phyloP scores from a whole-genome alignment of 2,888 invertebrate species.

The Tinea semifulvella region DNA sequence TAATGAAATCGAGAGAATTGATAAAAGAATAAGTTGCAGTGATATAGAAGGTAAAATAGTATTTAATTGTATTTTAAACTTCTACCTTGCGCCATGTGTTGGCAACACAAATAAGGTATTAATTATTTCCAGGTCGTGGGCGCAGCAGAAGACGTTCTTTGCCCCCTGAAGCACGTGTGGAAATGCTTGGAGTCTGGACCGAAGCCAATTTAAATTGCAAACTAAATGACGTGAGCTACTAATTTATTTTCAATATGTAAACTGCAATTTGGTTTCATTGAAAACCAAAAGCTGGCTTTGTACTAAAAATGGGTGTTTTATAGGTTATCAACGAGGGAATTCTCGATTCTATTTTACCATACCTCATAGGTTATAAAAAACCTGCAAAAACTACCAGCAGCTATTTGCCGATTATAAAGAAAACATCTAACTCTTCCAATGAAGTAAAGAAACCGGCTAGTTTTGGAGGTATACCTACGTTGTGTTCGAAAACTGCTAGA shows the following conservation, averaged over 20 bases:
- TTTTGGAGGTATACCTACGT: slow-evolving; percentile 42
- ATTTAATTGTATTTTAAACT: neutral
- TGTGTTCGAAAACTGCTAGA: neutral
- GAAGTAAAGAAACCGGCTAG: slow-evolving; percentile 63
- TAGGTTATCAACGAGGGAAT: slow-evolving; percentile 83
- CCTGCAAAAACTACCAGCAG: slow-evolving; percentile 61
- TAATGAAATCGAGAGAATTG: slow-evolving; percentile 30
- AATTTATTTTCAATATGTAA: slow-evolving; percentile 10
- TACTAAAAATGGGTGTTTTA: slow-evolving; percentile 30
- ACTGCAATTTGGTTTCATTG: neutral
- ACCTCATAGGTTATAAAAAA: slow-evolving; percentile 68
- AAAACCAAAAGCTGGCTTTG: neutral
- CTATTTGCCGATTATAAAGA: slow-evolving; percentile 66
- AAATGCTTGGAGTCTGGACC: slow-evolving; percentile 60
- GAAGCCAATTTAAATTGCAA: slow-evolving; percentile 60
- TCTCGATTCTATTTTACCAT: slow-evolving; percentile 82
- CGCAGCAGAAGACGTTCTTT: slow-evolving; percentile 30
- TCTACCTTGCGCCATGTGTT: neutral
- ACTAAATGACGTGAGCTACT: slow-evolving; percentile 51
- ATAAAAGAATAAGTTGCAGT: slow-evolving; percentile 46
- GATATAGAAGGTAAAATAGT: slow-evolving; percentile 42
- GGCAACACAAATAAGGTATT: neutral
- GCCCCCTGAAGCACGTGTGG: slow-evolving; percentile 43
- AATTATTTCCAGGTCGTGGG: neutral
- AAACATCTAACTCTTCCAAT: slow-evolving; percentile 31